Percentiles rank a stretch among this genome's conserved stretches.
Evolutionary conservation across 2,888 invertebrate genomes (phyloP).

Genomic region (Cantharis flavilabris): DNA sequence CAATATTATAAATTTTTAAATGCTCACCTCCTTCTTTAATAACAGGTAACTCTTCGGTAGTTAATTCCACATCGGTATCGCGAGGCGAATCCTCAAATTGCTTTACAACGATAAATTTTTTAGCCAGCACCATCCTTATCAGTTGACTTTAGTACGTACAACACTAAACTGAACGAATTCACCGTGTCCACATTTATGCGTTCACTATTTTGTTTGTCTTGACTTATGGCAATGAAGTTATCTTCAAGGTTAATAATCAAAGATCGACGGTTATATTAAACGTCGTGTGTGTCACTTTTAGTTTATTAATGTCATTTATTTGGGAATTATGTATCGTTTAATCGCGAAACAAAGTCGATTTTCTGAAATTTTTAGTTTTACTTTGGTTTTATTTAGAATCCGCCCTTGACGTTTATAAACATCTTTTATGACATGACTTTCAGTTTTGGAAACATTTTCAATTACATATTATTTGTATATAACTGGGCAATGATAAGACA

Average conservation of each 20-base stretch:
- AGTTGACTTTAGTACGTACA: background rate
- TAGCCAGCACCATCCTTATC: slow-evolving; percentile 59
- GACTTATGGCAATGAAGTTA: background rate
- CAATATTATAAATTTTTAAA: background rate
- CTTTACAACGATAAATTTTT: slow-evolving; percentile 67
- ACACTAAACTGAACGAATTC: background rate
- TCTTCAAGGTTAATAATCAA: background rate
- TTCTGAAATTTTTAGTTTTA: too few relatives aligned
- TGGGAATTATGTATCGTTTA: background rate
- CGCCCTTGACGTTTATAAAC: background rate
- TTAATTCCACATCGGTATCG: slow-evolving; percentile 65
- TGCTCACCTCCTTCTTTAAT: slow-evolving; percentile 71
- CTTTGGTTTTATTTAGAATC: background rate
- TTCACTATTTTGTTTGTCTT: background rate
- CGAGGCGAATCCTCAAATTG: slow-evolving; percentile 71
- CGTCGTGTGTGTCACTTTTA: background rate
- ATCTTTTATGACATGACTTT: background rate
- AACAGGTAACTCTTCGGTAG: slow-evolving; percentile 69
- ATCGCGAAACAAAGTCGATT: background rate
- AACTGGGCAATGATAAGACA: background rate
- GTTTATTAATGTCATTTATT: background rate
- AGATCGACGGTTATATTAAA: background rate
- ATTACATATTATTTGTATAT: background rate
- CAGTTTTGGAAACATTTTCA: background rate
- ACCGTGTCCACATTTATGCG: background rate